phyloP scores from a whole-genome alignment of 2,888 invertebrate species.

The Acanthosoma haemorrhoidale region DNA sequence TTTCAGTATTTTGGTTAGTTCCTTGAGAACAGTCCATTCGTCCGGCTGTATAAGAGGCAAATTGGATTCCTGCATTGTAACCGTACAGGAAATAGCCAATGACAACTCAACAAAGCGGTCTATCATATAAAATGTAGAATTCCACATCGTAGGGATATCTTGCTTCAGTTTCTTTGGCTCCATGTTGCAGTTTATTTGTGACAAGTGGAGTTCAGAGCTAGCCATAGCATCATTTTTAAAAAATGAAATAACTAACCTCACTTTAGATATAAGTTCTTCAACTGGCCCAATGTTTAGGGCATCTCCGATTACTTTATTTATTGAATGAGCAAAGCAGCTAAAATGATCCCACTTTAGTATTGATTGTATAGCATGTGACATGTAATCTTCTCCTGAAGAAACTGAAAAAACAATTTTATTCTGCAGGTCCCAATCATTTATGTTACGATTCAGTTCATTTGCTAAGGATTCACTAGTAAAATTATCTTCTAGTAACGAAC shows the following conservation, averaged over 20 bases:
- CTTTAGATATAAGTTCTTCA: background rate
- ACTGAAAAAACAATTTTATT: slow-evolving; percentile 43
- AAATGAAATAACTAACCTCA: background rate
- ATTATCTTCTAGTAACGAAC: slow-evolving; percentile 35
- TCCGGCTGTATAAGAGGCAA: background rate
- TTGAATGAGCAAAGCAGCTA: slow-evolving; percentile 32
- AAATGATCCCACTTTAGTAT: slow-evolving; percentile 39
- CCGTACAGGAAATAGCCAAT: slow-evolving; percentile 20
- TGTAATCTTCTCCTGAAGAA: slow-evolving; percentile 37
- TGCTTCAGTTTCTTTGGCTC: slow-evolving; percentile 31
- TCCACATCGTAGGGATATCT: slow-evolving; percentile 34
- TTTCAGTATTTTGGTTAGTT: slow-evolving; percentile 9
- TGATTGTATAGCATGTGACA: slow-evolving; percentile 27
- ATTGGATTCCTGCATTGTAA: slow-evolving; percentile 29
- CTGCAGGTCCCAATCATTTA: slow-evolving; percentile 41
- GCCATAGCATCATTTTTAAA: background rate
- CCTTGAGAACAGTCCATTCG: slow-evolving; percentile 19
- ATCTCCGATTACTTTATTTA: slow-evolving; percentile 16
- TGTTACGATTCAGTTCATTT: slow-evolving; percentile 38
- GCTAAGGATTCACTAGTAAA: slow-evolving; percentile 43
- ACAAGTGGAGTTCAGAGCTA: background rate
- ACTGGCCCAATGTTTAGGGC: background rate
- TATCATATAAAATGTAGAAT: slow-evolving; percentile 36
- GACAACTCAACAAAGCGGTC: slow-evolving; percentile 31
- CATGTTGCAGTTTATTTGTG: slow-evolving; percentile 19